phyloP scores from a whole-genome alignment of 2,113 vertebrate species.

The Oryzias celebensis region DNA sequence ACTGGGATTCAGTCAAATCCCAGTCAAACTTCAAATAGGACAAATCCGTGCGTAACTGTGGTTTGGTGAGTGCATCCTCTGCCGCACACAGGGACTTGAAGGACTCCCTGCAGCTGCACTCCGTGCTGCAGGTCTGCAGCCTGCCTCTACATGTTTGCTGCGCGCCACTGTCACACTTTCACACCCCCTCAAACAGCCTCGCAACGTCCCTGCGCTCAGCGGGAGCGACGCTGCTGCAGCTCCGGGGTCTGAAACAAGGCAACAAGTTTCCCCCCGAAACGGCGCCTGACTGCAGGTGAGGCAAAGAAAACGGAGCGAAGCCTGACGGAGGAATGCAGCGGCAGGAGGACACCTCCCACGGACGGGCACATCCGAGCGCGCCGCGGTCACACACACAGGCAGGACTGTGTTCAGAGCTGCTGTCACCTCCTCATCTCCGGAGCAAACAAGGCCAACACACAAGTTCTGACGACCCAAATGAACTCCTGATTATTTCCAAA shows the following conservation, averaged over 20 bases:
- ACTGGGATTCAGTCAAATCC: too few relatives aligned
- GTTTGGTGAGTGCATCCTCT: neutral
- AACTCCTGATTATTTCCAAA: too few relatives aligned
- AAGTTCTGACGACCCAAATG: too few relatives aligned
- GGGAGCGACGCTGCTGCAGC: slow-evolving; percentile 19
- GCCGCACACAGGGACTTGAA: slow-evolving; percentile 12
- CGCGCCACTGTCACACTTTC: slow-evolving; percentile 77
- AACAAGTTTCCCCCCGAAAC: too few relatives aligned
- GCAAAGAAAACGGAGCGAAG: slow-evolving; percentile 54
- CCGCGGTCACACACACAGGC: neutral
- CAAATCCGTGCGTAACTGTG: too few relatives aligned
- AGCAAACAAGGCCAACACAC: too few relatives aligned
- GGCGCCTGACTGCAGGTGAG: slow-evolving; percentile 23
- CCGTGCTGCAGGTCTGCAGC: slow-evolving; percentile 65
- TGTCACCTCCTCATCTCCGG: too few relatives aligned
- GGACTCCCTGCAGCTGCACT: slow-evolving; percentile 51
- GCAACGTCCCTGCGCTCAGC: slow-evolving; percentile 55
- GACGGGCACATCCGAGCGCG: slow-evolving; percentile 59
- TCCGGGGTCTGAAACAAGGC: too few relatives aligned
- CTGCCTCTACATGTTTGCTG: slow-evolving; percentile 74
- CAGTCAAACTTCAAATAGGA: too few relatives aligned
- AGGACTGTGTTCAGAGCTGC: too few relatives aligned
- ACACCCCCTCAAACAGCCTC: slow-evolving; percentile 58
- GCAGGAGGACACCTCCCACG: slow-evolving; percentile 63
- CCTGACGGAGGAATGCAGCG: slow-evolving; percentile 63